Percentiles rank a stretch among this genome's conserved stretches.
These are phyloP conservation scores for Lampropteryx suffumata DNA, from an alignment of 2,888 invertebrate species.

Conservation along the genomic window DNA sequence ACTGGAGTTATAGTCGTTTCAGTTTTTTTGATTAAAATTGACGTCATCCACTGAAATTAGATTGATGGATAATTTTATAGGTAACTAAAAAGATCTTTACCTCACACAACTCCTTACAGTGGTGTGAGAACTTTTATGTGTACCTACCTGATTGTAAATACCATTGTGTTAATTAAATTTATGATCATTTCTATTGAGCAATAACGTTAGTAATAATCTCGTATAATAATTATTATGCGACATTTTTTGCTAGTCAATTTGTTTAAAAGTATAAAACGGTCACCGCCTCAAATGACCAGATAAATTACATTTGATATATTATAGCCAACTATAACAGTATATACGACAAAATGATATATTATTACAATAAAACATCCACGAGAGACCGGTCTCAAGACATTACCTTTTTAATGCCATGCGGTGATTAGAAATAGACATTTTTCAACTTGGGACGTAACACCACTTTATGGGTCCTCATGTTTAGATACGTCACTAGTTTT, in stretches of 20 bases:
- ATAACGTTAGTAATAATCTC: conserved; percentile 18
- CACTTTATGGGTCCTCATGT: conserved; percentile 38
- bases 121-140: too few species aligned
- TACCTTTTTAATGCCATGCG: conserved; percentile 64
- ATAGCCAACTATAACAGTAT: conserved; percentile 58
- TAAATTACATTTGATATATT: conserved; percentile 74
- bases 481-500: conserved; percentile 57
- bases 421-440: conserved; percentile 70
- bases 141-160: too few species aligned
- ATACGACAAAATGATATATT: conserved; percentile 71
- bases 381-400: conserved; percentile 58
- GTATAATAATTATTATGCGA: background rate
- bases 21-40: conserved; percentile 29
- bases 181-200: background rate
- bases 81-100: too few species aligned
- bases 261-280: conserved; percentile 49
- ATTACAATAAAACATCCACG: conserved; percentile 52
- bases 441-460: conserved; percentile 51
- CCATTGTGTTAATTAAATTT: too few species aligned
- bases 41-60: conserved; percentile 26
- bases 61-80: conserved; percentile 9
- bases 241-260: conserved; percentile 28
- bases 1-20: conserved; percentile 12
- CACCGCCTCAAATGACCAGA: conserved; percentile 63
- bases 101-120: too few species aligned